Evolutionary conservation across 2,113 vertebrate species (phyloP), one percentile per base, ranked within the genome.

Genomic region (Cranoglanis bouderius): DNA sequence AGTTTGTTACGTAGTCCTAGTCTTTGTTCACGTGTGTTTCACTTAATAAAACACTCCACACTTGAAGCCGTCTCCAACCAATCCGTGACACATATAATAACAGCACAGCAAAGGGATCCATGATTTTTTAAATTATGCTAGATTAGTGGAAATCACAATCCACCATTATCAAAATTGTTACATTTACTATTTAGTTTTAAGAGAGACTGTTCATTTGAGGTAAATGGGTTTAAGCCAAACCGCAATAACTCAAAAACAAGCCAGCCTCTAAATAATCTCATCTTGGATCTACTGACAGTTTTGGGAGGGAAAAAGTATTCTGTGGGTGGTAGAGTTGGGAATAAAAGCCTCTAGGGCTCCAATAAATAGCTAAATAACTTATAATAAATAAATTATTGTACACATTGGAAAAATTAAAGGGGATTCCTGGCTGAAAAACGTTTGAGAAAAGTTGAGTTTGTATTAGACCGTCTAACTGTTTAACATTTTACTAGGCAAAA

Each of bases 401-500:
- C 18, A 40, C 7, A 43, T 4, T 40, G 70, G 4, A 24, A 40
- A 74, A 40, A 74, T 16, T 51, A 78, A 51, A 78, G 46, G 4
- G 3, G 5, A 12, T 51, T 49, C 26, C 21, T 26, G 38, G 38
- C 38, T 26, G 19, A 24, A 26, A 26, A 74, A 21, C 3, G 2
- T 21, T 67, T 72, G 4, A 38, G 6, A 24, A 38, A 40, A 38
- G 6, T 38, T 21, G 38, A 74, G 70, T 74, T n/a, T 49, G 6
- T n/a, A 32, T 51, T 32, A 32, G 16, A 80, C 12, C 1, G 2
- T 29, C 72, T 14, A 59, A 82, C 51, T 43, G 49, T 53, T 75
- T 29, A 80, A 35, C 78, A 87, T 67, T 67, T 67, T 70, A 67
- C n/a, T 55, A 87, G 6, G 63, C 78, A 82, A 87, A 81, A 82